phyloP scores from a whole-genome alignment of 2,888 invertebrate species.

The Drosophila macrospina region DNA sequence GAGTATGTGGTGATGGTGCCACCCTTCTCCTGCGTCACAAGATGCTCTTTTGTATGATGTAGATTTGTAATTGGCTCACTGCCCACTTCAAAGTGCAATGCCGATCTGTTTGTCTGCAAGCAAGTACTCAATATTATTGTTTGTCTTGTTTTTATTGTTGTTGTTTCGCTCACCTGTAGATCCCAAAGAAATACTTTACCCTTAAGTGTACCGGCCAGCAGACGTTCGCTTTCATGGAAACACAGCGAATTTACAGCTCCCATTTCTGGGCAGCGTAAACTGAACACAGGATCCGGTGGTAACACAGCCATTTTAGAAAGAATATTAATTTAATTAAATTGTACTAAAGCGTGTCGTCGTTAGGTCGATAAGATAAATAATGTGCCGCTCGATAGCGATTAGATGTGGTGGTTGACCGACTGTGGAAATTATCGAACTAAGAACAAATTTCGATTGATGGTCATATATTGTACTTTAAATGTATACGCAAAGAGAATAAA shows the following conservation, averaged over 20 bases:
- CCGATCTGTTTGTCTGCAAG: slow-evolving; percentile 89
- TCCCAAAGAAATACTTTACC: slow-evolving; percentile 92
- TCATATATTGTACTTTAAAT: no score
- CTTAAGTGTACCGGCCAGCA: slow-evolving; percentile 91
- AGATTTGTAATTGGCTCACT: slow-evolving; percentile 86
- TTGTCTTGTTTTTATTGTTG: slow-evolving; percentile 8
- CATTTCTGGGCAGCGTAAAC: slow-evolving; percentile 90
- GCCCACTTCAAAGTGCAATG: slow-evolving; percentile 89
- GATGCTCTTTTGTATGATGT: slow-evolving; percentile 87
- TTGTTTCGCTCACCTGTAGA: slow-evolving; percentile 88
- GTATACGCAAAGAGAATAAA: no score
- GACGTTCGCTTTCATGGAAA: slow-evolving; percentile 89
- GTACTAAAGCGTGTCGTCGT: slow-evolving; percentile 31
- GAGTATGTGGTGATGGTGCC: slow-evolving; percentile 90
- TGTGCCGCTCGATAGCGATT: slow-evolving; percentile 3
- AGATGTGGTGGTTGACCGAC: slow-evolving; percentile 22
- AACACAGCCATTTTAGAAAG: slow-evolving; percentile 88
- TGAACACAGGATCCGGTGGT: slow-evolving; percentile 91
- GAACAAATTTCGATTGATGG: neutral
- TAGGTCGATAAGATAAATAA: slow-evolving; percentile 49
- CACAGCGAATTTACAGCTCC: slow-evolving; percentile 90
- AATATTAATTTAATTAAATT: slow-evolving; percentile 28
- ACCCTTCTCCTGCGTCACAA: slow-evolving; percentile 91
- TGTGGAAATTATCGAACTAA: neutral
- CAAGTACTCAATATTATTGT: neutral